Evolutionary conservation across 2,888 invertebrate species (phyloP).

Genomic region (Lasioglossum oenotherae): DNA sequence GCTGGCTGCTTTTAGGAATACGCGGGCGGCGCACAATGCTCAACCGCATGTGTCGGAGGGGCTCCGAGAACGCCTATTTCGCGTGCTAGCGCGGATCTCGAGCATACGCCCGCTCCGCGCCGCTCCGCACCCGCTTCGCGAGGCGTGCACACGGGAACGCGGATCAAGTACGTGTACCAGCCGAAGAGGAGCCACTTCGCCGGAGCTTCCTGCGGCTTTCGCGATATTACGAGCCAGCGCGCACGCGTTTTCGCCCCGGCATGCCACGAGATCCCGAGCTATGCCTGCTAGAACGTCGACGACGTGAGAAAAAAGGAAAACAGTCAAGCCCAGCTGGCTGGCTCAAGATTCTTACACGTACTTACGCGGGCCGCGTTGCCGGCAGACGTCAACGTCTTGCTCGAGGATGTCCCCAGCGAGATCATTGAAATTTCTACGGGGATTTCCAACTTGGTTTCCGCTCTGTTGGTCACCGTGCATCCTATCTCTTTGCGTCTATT

Average conservation of each 20-base stretch:
- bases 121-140: neutral
- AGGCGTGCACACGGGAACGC: neutral
- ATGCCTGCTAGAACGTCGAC: conserved; percentile 26
- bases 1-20: conserved; percentile 65
- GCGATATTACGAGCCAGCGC: conserved; percentile 63
- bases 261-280: conserved; percentile 41
- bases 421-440: neutral
- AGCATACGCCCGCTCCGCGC: neutral
- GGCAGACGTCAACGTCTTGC: conserved; percentile 7
- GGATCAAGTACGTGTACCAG: conserved; percentile 34
- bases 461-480: neutral
- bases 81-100: conserved; percentile 17
- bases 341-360: conserved; percentile 30
- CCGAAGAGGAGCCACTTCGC: conserved; percentile 63
- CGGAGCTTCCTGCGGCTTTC: conserved; percentile 72
- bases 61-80: conserved; percentile 61
- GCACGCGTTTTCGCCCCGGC: conserved; percentile 50
- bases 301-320: conserved; percentile 34
- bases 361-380: neutral
- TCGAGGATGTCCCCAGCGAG: neutral
- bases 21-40: conserved; percentile 34
- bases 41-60: conserved; percentile 40
- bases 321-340: conserved; percentile 5
- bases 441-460: neutral
- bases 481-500: neutral